Conservation (phyloP, 2,888 invertebrate genomes). For the Dolichopus griseipennis region DNA sequence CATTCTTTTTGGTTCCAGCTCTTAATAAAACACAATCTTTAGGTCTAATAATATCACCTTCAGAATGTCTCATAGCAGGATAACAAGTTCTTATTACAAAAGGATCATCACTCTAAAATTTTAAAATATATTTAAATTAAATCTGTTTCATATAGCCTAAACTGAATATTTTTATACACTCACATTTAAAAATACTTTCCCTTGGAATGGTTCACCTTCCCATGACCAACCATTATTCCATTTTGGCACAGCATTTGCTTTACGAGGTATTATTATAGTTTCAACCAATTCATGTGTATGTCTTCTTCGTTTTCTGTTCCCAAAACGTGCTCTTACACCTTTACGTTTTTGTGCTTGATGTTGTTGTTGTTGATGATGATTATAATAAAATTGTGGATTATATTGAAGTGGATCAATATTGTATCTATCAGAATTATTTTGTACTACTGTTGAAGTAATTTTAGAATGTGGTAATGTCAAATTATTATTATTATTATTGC, state of each 20-base stretch:
- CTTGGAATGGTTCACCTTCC: slow-evolving; percentile 75
- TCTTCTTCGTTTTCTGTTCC: slow-evolving; percentile 37
- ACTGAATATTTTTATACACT: slow-evolving; percentile 19
- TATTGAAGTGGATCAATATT: neutral
- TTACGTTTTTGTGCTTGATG: slow-evolving; percentile 33
- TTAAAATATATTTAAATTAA: slow-evolving; percentile 15
- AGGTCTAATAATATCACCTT: slow-evolving; percentile 77
- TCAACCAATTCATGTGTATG: slow-evolving; percentile 34
- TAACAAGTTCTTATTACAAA: slow-evolving; percentile 74
- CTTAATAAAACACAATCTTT: slow-evolving; percentile 87
- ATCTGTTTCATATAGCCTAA: neutral
- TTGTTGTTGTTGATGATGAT: slow-evolving; percentile 16
- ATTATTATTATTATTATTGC: slow-evolving; percentile 21
- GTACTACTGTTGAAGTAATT: neutral
- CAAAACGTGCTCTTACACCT: slow-evolving; percentile 39
- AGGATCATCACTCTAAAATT: slow-evolving; percentile 61
- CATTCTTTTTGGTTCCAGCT: slow-evolving; percentile 71
- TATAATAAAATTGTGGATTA: neutral
- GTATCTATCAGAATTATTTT: slow-evolving; percentile 1
- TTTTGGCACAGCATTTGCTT: slow-evolving; percentile 48
- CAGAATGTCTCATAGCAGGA: slow-evolving; percentile 79
- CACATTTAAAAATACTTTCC: slow-evolving; percentile 81
- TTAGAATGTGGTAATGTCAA: slow-evolving; percentile 2
- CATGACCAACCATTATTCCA: slow-evolving; percentile 93
- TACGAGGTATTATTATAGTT: slow-evolving; percentile 45